Evolutionary conservation across 2,113 vertebrate genomes (phyloP).

Genomic region (Indri indri): DNA sequence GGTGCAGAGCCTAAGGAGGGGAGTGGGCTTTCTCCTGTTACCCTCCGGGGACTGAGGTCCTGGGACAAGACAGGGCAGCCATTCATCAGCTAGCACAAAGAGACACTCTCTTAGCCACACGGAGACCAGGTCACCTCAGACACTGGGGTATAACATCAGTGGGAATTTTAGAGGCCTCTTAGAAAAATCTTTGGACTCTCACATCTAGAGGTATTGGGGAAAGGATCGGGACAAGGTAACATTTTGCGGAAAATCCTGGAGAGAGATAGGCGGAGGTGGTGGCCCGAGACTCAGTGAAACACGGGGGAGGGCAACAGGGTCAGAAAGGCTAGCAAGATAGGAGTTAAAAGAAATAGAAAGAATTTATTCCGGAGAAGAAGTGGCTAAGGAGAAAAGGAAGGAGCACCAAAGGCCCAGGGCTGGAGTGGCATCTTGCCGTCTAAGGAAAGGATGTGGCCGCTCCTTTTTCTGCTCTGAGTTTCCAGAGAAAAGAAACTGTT

Average conservation of each 20-base stretch:
- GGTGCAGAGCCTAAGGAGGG: constrained; percentile 46
- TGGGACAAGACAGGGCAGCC: constrained; percentile 54
- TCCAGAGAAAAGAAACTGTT: background rate
- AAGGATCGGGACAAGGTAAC: background rate
- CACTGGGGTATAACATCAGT: constrained; percentile 47
- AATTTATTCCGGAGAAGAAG: background rate
- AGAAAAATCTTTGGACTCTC: background rate
- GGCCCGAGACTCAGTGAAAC: background rate
- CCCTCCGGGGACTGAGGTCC: constrained; percentile 51
- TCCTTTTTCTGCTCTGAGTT: background rate
- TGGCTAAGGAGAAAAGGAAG: background rate
- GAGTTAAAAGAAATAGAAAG: background rate
- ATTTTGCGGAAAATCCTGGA: background rate
- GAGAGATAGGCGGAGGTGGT: background rate
- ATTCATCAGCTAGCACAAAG: constrained; percentile 76
- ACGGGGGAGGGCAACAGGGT: background rate
- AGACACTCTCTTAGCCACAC: constrained; percentile 47
- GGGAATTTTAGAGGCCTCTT: constrained; percentile 57
- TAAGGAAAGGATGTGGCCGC: background rate
- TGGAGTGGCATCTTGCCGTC: background rate
- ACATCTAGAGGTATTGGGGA: background rate
- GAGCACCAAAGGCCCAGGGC: background rate
- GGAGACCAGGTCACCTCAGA: constrained; percentile 63
- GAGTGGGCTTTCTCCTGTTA: constrained; percentile 73
- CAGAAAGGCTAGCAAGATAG: background rate